Base-by-base conservation (phyloP, 2,888 invertebrate species). In the Melanostoma scalare region DNA sequence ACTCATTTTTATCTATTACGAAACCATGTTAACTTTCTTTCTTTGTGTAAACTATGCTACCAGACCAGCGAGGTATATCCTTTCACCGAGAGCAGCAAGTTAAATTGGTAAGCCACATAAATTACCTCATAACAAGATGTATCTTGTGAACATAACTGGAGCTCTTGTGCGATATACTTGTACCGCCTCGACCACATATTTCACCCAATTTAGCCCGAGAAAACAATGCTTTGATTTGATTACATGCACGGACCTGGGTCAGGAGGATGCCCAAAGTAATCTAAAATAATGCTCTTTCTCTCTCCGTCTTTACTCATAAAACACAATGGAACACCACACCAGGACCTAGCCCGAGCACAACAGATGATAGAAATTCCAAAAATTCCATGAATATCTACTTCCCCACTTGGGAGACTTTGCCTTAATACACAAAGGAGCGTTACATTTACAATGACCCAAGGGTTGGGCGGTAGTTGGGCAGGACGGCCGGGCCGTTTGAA, bases 151-250 rank as follows among this genome's bases (percentile, higher is more conserved):
- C 53, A 71, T 40, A 9, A 42, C 33, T 50, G 4, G 44, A 48
- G 48, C 9, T 40, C 31, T 5, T 42, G 44, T 9, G 40, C 38
- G 46, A 38, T 40, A 48, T n/a, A 2, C 4, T 10, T 20, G 4
- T 38, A 3, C 5, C 53, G 33, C 20, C 69, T 35, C 42, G 35
- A 38, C 55, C 46, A 53, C 78, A 71, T 81, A 72, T 44, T 67
- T 81, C 72, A 55, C 44, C 76, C 81, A 81, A 82, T 73, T 73
- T 68, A 52, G 46, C 40, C 72, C 33, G 65, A 69, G 68, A 74
- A 76, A 69, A 77, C 73, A 82, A 77, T 69, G 82, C 52, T 74
- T 82, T 77, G 77, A 82, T 74, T 82, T 77, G 82, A 82, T 82
- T 82, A 77, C 58, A 61, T 50, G 33, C 53, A 71, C 36, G 55